phyloP scores from a whole-genome alignment of 2,113 vertebrate species.

The Halcyon malimbica region DNA sequence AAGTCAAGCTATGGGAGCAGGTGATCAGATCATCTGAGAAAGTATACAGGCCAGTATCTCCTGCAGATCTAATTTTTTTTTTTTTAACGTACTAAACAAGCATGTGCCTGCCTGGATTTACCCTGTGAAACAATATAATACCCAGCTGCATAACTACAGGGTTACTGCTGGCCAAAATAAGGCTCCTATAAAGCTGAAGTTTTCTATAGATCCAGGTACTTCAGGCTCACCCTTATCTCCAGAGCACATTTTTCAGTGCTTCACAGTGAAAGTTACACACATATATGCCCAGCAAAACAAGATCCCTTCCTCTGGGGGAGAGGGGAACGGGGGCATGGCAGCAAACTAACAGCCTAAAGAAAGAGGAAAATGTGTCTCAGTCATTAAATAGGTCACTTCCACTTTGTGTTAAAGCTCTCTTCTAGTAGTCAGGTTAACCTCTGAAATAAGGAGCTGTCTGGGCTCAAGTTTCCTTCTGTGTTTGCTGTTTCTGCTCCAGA shows the following conservation, averaged over 20 bases:
- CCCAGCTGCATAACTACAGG: not conserved
- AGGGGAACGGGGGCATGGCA: not conserved
- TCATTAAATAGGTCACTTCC: slow-evolving; percentile 44
- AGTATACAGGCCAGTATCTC: not conserved
- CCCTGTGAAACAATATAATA: not conserved
- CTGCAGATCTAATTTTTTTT: not conserved
- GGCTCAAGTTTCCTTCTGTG: not conserved
- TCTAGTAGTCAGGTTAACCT: not conserved
- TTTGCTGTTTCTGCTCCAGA: not conserved
- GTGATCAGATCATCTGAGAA: not conserved
- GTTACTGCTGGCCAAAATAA: not conserved
- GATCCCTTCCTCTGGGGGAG: not conserved
- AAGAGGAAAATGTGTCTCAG: slow-evolving; percentile 26
- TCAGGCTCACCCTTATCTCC: not conserved
- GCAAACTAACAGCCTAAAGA: not conserved
- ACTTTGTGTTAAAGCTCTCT: not conserved
- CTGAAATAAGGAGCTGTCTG: not conserved
- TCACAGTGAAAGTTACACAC: not conserved
- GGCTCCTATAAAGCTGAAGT: not conserved
- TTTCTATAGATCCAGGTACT: not conserved
- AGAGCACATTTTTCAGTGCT: not conserved
- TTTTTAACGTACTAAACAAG: not conserved
- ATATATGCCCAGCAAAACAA: not conserved
- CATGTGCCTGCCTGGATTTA: slow-evolving; percentile 9
- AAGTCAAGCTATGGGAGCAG: not conserved